Evolutionary conservation across 2,797 vertebrate species (phyloP).

Genomic region (Leptoclinus maculatus): DNA sequence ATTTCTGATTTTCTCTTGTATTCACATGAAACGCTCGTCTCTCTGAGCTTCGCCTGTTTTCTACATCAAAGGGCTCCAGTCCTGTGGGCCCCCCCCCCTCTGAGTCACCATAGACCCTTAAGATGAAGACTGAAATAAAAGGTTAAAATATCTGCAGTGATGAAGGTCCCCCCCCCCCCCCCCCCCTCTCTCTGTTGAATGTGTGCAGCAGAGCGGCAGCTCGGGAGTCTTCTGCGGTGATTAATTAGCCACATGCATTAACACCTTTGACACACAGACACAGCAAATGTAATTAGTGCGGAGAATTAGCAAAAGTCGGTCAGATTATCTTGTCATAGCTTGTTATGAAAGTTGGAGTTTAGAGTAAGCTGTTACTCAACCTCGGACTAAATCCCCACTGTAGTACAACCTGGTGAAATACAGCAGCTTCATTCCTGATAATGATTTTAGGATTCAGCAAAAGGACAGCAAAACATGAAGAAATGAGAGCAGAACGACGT

Average conservation of each 20-base stretch:
- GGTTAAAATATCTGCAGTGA: slow-evolving; percentile 2
- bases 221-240: slow-evolving; percentile 14
- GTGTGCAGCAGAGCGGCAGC: slow-evolving; percentile 16
- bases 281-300: slow-evolving; percentile 64
- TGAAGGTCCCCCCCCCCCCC: background rate
- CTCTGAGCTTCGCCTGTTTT: slow-evolving; percentile 28
- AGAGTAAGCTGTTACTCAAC: slow-evolving; percentile 51
- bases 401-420: slow-evolving; percentile 15
- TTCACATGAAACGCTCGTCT: slow-evolving; percentile 19
- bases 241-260: slow-evolving; percentile 65
- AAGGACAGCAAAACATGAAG: background rate
- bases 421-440: background rate
- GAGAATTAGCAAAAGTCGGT: slow-evolving; percentile 52
- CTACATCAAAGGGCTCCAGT: slow-evolving; percentile 42
- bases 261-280: slow-evolving; percentile 57
- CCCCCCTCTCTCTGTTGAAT: background rate
- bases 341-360: slow-evolving; percentile 61
- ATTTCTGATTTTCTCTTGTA: slow-evolving; percentile 25
- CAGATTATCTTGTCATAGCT: slow-evolving; percentile 64
- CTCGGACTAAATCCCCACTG: slow-evolving; percentile 25
- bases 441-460: background rate
- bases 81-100: slow-evolving; percentile 7
- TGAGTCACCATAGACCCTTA: slow-evolving; percentile 29
- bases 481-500: background rate
- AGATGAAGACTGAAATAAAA: slow-evolving; percentile 46